phyloP scores from a whole-genome alignment of 2,888 invertebrate species.

The Sclerodermus sp. region DNA sequence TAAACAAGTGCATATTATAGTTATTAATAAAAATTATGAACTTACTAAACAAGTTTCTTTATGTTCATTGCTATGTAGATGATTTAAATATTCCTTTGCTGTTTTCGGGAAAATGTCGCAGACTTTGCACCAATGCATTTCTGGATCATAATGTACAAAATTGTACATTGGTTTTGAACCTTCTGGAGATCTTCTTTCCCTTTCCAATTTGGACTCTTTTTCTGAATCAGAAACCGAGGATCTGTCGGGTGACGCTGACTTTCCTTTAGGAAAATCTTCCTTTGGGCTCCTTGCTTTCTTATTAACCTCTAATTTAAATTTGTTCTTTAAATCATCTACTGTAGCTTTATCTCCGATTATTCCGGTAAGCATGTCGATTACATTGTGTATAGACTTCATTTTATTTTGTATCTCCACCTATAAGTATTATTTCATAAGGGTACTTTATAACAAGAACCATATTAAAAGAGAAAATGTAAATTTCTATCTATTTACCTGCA shows the following conservation, averaged over 20 bases:
- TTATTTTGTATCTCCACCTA: conserved; percentile 79
- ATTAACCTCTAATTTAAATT: conserved; percentile 45
- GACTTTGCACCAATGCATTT: conserved; percentile 87
- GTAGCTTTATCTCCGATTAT: conserved; percentile 76
- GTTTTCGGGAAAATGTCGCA: conserved; percentile 86
- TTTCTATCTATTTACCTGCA: conserved; percentile 68
- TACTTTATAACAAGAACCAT: no score
- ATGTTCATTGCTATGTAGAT: conserved; percentile 79
- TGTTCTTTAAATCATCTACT: conserved; percentile 53
- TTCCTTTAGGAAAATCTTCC: conserved; percentile 49
- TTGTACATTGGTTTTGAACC: conserved; percentile 65
- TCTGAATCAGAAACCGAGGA: conserved; percentile 42
- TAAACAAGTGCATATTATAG: background rate
- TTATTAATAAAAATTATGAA: conserved; percentile 16
- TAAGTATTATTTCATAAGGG: conserved; percentile 31
- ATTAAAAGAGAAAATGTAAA: background rate
- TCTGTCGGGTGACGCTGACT: conserved; percentile 43
- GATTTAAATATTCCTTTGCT: conserved; percentile 82
- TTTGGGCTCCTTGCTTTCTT: conserved; percentile 49
- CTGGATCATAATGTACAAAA: conserved; percentile 85
- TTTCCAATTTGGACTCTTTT: conserved; percentile 42
- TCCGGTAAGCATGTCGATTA: conserved; percentile 84
- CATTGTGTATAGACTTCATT: conserved; percentile 81
- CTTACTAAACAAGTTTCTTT: conserved; percentile 61
- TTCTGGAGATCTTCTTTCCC: conserved; percentile 37